Conservation (phyloP, 2,797 vertebrate species). For the Oreonectes daqikongensis region DNA sequence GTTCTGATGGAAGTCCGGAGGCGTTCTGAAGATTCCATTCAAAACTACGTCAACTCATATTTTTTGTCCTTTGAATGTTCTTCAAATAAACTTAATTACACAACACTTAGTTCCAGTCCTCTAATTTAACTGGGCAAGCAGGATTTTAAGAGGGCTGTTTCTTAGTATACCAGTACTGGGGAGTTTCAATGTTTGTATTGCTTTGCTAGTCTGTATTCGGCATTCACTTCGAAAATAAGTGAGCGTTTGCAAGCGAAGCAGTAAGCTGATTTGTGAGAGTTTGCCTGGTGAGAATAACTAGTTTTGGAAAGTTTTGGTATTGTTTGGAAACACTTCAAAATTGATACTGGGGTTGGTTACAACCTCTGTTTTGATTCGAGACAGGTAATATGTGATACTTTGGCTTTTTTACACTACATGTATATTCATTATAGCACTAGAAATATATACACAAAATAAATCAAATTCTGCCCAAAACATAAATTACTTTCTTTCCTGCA, state of each 20-base stretch:
- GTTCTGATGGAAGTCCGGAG: conserved; percentile 46
- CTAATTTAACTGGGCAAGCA: background rate
- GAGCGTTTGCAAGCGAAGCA: background rate
- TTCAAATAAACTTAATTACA: conserved; percentile 9
- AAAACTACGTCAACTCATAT: conserved; percentile 1
- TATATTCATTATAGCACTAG: too few species aligned
- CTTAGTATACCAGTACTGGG: background rate
- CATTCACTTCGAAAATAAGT: background rate
- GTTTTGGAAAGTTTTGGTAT: too few species aligned
- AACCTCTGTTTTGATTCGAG: too few species aligned
- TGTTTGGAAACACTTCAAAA: too few species aligned
- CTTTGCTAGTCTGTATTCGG: background rate
- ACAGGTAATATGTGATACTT: background rate
- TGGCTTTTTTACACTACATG: too few species aligned
- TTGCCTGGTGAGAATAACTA: too few species aligned
- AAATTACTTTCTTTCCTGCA: too few species aligned
- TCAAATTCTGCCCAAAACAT: too few species aligned
- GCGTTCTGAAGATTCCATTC: conserved; percentile 31
- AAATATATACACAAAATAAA: too few species aligned
- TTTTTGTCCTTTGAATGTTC: conserved; percentile 1
- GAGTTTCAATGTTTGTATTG: background rate
- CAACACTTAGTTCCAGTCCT: background rate
- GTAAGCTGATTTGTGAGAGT: too few species aligned
- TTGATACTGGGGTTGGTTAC: too few species aligned
- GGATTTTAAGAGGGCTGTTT: background rate